Evolutionary conservation across 2,797 vertebrate species (phyloP), one percentile per base, ranked within the genome.

Genomic region (Epinephelus coioides): DNA sequence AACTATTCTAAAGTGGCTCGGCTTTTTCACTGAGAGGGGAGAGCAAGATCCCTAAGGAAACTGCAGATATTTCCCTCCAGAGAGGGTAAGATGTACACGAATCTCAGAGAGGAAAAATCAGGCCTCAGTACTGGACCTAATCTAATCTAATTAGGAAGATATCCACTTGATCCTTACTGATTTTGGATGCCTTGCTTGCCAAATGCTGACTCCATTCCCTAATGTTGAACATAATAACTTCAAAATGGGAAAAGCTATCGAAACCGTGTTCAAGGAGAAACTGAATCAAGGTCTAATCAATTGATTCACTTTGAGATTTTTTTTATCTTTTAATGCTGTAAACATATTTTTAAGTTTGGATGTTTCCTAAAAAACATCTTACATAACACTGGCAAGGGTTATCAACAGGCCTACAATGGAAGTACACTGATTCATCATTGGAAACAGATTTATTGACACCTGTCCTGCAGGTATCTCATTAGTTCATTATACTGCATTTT

Each of bases 131-230:
- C 67, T 70, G 67, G 73, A 77, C 59, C 65, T 76, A 57, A 84
- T 86, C 72, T 89, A 90, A 90, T 79, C 59, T 76, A 90, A 90
- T 90, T 67, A 87, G 78, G 50, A 68, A 80, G 69, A 79, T 63
- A 86, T 82, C 66, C 76, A 85, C 68, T 80, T 88, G 38, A 88
- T 86, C 77, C 60, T 69, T 47, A 11, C 64, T 85, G 74, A 83
- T 83, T 89, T 59, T 68, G 6, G 65, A 27, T 15, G 19, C 18
- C 66, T 44, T 71, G 46, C 23, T 54, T 76, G 83, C 77, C 82
- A 85, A 86, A 19, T 34, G 44, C 50, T 78, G 70, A 75, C 60
- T 88, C 70, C 18, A 73, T 78, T 68, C 61, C 25, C 73, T 67
- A 62, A 46, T 68, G 43, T 40, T 79, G 50, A 76, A 66, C 57